phyloP scores from a whole-genome alignment of 2,797 vertebrate genomes.

The Periparus ater region DNA sequence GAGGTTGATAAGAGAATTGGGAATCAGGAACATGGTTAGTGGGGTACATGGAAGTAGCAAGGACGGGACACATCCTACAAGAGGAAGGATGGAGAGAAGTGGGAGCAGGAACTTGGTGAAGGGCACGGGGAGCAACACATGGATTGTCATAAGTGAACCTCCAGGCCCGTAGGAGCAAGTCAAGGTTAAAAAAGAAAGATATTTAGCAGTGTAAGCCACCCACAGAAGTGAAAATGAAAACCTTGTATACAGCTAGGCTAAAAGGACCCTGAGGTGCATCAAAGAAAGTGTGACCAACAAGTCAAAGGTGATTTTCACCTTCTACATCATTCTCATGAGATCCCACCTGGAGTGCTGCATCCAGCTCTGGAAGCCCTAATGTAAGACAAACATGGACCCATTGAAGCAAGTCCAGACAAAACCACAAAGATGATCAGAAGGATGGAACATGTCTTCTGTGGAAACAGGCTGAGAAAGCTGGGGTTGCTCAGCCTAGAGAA shows the following conservation, averaged over 20 bases:
- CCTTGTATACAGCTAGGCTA: background rate
- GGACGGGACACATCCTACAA: background rate
- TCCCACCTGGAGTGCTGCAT: background rate
- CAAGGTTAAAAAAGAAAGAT: background rate
- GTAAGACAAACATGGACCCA: no score
- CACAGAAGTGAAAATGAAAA: background rate
- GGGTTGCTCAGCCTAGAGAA: background rate
- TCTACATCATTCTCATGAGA: background rate
- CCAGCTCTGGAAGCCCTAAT: rapidly evolving
- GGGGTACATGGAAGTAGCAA: background rate
- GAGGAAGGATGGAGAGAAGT: background rate
- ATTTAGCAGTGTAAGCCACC: background rate
- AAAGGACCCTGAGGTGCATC: background rate
- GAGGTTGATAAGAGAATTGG: background rate
- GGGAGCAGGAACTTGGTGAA: background rate
- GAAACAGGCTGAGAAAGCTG: background rate
- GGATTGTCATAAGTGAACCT: background rate
- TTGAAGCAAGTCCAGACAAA: background rate
- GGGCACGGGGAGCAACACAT: background rate
- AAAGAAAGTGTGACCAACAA: background rate
- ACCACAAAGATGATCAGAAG: background rate
- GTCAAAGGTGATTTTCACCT: background rate
- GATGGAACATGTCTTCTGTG: background rate
- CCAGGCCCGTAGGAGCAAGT: background rate
- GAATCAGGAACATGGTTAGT: background rate